Base-by-base conservation (phyloP, 2,888 invertebrate species). In the Lysandra bellargus region DNA sequence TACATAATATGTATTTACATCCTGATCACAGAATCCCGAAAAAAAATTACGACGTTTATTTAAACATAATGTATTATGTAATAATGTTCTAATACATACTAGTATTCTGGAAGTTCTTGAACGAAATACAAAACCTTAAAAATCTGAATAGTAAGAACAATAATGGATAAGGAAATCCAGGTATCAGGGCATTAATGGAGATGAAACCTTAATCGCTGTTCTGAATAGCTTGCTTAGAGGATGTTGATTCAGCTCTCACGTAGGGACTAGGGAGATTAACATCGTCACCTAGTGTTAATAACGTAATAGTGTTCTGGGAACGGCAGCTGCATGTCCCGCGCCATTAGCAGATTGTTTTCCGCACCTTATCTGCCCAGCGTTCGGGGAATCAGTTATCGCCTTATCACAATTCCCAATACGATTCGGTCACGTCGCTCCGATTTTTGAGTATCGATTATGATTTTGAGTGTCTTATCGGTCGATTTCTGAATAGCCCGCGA, bases 401-500 rank as follows among this genome's bases (percentile, higher is more conserved):
- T 69, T 69, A 69, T 69, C 69, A 30, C 33, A 37, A 17, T 69
- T 69, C 69, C 69, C 69, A 69, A 69, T 69, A 69, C 69, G 33
- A 69, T 37, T 69, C 14, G 14, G 33, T 69, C 69, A 69, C 69
- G 33, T 33, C 23, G 7, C 2, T 64, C 4, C 23, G 33, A 33
- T 33, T 69, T 75, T 75, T 44, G 74, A 75, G 23, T 49, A 75
- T 30, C 14, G 75, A 75, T 49, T 75, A 6, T 40, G 44, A 44
- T 75, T 49, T 75, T 0, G 14, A 9, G 37, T 74, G 44, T 53
- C 14, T 33, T 69, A 69, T 69, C 76, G 30, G 53, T 80, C 78
- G 61, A 61, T 74, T 79, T 73, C 57, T 79, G 80, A 79, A 12
- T 12, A 30, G 14, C 30, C 64, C 2, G 64, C 64, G 30, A 23